Evolutionary conservation across 2,888 invertebrate genomes (phyloP).

Genomic region (Crossocerus cetratus): DNA sequence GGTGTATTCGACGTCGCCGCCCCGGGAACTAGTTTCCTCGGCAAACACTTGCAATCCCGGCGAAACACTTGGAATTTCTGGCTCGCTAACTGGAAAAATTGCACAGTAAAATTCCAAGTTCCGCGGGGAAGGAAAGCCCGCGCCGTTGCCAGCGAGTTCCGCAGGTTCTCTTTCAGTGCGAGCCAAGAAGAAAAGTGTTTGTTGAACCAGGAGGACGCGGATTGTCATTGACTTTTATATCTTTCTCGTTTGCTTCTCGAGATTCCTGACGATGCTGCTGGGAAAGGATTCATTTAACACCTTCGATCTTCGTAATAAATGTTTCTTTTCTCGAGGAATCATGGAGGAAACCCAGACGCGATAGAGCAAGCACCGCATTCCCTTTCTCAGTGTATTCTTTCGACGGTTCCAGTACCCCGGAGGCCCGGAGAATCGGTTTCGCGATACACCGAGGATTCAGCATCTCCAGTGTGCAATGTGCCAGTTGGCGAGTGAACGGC

Average conservation of each 20-base stretch:
- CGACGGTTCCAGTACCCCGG: constrained; percentile 18
- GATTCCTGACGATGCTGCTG: no score
- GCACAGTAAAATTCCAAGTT: constrained; percentile 21
- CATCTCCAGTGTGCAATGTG: constrained; percentile 40
- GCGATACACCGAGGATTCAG: constrained; percentile 36
- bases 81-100: constrained; percentile 24
- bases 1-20: constrained; percentile 29
- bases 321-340: no score
- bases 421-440: constrained; percentile 48
- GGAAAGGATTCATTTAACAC: no score
- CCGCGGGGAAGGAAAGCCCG: neutral
- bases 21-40: constrained; percentile 33
- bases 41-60: constrained; percentile 23
- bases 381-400: constrained; percentile 20
- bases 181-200: neutral
- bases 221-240: neutral
- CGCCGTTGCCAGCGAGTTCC: neutral
- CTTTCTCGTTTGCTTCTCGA: neutral
- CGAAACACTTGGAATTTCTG: constrained; percentile 22
- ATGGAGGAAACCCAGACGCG: constrained; percentile 15
- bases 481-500: constrained; percentile 45
- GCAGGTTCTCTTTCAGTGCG: neutral
- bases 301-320: no score
- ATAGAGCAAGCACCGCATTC: no score
- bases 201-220: neutral